Conservation (phyloP, 2,113 vertebrate genomes). For the Channa maculata region DNA sequence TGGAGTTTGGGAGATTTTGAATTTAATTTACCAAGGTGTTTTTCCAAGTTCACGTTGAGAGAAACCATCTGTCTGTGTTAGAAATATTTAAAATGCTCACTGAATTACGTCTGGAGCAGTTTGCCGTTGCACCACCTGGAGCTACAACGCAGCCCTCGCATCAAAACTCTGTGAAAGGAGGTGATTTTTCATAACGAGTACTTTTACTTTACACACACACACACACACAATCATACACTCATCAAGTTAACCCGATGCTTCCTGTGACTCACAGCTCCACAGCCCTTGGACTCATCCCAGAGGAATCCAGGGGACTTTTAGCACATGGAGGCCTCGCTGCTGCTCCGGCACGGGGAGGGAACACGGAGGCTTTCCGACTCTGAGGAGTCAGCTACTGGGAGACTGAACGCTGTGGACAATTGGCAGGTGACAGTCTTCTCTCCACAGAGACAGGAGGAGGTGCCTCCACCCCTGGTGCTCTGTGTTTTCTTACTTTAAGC, state of each 20-base stretch:
- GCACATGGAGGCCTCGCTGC: constrained; percentile 40
- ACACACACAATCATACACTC: not conserved
- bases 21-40: too few relatives aligned
- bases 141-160: not conserved
- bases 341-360: not conserved
- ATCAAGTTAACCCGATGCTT: constrained; percentile 63
- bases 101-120: not conserved
- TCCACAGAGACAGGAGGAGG: too few relatives aligned
- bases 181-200: not conserved
- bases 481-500: too few relatives aligned
- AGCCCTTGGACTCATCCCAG: constrained; percentile 59
- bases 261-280: constrained; percentile 80
- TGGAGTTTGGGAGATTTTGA: too few relatives aligned
- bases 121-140: not conserved
- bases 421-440: too few relatives aligned
- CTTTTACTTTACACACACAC: constrained; percentile 4
- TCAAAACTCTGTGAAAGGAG: not conserved
- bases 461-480: too few relatives aligned
- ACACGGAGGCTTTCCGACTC: too few relatives aligned
- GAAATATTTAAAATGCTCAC: too few relatives aligned
- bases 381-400: too few relatives aligned
- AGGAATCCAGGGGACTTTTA: constrained; percentile 77
- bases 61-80: too few relatives aligned
- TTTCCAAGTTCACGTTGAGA: too few relatives aligned
- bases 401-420: too few relatives aligned